Percentiles rank a stretch among this genome's conserved stretches.
Conservation (phyloP, 2,888 invertebrate genomes). For the Pristionchus fissidentatus region DNA sequence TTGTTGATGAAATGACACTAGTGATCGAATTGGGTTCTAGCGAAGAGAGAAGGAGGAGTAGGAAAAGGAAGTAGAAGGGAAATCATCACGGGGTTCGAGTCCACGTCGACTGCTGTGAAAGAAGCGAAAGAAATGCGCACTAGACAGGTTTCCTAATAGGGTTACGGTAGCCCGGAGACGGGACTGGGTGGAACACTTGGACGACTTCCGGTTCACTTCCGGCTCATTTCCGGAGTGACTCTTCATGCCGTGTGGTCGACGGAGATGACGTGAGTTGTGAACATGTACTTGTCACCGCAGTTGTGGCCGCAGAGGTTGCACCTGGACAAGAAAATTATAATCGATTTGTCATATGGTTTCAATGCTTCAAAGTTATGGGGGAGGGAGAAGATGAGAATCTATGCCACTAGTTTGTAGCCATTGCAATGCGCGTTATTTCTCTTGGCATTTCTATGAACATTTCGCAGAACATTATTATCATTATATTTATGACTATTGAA, state of each 20-base stretch:
- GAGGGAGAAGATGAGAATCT: too few relatives aligned
- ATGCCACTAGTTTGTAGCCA: too few relatives aligned
- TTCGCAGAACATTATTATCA: not conserved
- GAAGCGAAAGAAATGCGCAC: not conserved
- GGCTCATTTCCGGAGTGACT: too few relatives aligned
- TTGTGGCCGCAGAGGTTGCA: constrained; percentile 93
- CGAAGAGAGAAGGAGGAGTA: too few relatives aligned
- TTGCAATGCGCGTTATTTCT: too few relatives aligned
- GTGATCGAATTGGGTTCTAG: not conserved
- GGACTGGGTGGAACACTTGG: not conserved
- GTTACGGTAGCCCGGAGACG: not conserved
- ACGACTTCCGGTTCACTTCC: not conserved
- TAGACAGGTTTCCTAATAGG: not conserved
- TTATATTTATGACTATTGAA: not conserved
- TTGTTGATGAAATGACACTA: too few relatives aligned
- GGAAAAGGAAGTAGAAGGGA: not conserved
- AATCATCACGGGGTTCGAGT: not conserved
- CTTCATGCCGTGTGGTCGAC: constrained; percentile 65
- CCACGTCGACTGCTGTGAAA: not conserved
- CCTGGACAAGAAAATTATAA: constrained; percentile 39
- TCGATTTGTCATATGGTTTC: too few relatives aligned
- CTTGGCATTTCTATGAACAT: not conserved
- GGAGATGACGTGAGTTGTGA: constrained; percentile 93
- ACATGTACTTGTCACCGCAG: constrained; percentile 94
- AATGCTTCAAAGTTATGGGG: not conserved